Evolutionary conservation across 2,113 vertebrate genomes (phyloP).

Genomic region (human (Homo sapiens)): DNA sequence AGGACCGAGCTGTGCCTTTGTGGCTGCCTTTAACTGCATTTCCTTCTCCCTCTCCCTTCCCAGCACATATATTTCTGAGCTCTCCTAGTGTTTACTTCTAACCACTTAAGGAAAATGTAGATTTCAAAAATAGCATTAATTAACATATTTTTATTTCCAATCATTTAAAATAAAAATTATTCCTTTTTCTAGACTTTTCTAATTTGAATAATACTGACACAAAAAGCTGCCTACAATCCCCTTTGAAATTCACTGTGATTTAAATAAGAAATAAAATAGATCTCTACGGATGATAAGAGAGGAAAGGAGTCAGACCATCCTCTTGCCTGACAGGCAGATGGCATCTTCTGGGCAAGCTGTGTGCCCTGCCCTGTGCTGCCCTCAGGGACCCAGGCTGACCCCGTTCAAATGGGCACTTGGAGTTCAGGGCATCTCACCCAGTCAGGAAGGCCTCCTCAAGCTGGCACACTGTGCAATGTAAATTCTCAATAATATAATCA

Average conservation of each 20-base stretch:
- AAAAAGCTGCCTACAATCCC: background rate
- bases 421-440: background rate
- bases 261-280: background rate
- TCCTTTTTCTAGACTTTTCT: background rate
- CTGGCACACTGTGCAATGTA: background rate
- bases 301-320: background rate
- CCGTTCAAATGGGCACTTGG: background rate
- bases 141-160: background rate
- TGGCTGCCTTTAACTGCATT: too few relatives aligned
- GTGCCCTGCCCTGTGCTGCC: accelerated
- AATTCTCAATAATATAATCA: background rate
- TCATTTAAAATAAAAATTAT: background rate
- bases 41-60: background rate
- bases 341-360: background rate
- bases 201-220: background rate
- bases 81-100: background rate
- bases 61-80: background rate
- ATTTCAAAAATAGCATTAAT: background rate
- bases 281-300: background rate
- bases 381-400: background rate
- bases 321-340: background rate
- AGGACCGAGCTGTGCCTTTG: background rate
- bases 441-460: background rate
- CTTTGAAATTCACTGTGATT: background rate
- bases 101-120: background rate